Evolutionary conservation across 2,113 vertebrate species (phyloP).

Genomic region (Microtus richardsoni): DNA sequence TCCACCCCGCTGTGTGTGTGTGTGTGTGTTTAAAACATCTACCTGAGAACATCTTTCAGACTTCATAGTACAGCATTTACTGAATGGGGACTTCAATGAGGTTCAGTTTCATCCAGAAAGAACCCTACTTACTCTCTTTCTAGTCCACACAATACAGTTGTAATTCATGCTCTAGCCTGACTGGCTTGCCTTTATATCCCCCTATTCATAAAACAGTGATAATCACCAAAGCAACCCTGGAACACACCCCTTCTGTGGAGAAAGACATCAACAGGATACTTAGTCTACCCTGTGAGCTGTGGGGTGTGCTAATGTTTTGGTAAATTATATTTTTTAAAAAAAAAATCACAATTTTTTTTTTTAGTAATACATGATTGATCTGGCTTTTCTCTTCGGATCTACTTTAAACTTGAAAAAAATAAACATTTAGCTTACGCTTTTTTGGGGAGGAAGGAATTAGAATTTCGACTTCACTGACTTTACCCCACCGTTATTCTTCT

Average conservation of each 20-base stretch:
- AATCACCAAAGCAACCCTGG: constrained; percentile 72
- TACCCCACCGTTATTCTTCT: background rate
- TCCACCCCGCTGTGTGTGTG: background rate
- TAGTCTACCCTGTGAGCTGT: background rate
- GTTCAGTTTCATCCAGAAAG: constrained; percentile 53
- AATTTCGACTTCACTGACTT: background rate
- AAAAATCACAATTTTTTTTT: background rate
- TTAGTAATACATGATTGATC: background rate
- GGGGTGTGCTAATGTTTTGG: constrained; percentile 48
- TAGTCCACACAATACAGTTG: constrained; percentile 61
- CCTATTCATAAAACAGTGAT: constrained; percentile 75
- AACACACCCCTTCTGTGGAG: constrained; percentile 70
- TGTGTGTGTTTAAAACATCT: background rate
- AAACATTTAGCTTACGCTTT: background rate
- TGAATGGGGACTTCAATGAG: constrained; percentile 34
- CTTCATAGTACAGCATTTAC: constrained; percentile 3
- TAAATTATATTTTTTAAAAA: constrained; percentile 47
- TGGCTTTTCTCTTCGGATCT: constrained; percentile 8
- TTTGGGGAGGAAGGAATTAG: background rate
- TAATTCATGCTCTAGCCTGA: constrained; percentile 62
- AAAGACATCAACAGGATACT: constrained; percentile 56
- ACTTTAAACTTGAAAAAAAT: constrained; percentile 58
- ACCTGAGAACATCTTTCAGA: constrained; percentile 35
- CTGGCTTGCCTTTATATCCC: constrained; percentile 65
- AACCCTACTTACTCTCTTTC: constrained; percentile 15